These are phyloP conservation scores for Stylophora pistillata DNA, from an alignment of 64 coral and sea anemone species.

Conservation along the genomic window DNA sequence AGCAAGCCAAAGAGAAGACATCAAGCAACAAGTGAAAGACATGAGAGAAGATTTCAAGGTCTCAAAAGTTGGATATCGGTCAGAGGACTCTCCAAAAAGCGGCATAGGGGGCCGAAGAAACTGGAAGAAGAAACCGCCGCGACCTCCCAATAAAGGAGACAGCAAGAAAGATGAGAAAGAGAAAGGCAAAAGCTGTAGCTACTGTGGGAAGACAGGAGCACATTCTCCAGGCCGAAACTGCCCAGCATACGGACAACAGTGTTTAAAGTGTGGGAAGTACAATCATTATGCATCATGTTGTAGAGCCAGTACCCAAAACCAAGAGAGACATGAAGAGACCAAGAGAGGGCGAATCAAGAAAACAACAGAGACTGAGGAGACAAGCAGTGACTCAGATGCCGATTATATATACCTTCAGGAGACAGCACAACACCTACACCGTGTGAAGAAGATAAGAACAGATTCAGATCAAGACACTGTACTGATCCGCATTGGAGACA, in stretches of 20 bases:
- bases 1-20: slow-evolving; percentile 53
- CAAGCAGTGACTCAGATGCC: slow-evolving; percentile 45
- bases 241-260: slow-evolving; percentile 62
- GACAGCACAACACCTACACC: slow-evolving; percentile 47
- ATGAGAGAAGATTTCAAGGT: slow-evolving; percentile 64
- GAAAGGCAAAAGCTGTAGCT: slow-evolving; percentile 27
- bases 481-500: slow-evolving; percentile 44
- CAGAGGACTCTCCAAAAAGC: not conserved
- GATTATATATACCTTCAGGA: slow-evolving; percentile 30
- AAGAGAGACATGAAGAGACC: not conserved
- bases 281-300: slow-evolving; percentile 75
- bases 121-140: not conserved
- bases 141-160: not conserved
- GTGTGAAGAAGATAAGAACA: slow-evolving; percentile 59
- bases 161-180: slow-evolving; percentile 22
- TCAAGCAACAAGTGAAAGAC: slow-evolving; percentile 69
- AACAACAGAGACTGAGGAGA: slow-evolving; percentile 4
- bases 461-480: slow-evolving; percentile 16
- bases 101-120: not conserved
- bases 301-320: not conserved
- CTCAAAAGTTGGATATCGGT: slow-evolving; percentile 15
- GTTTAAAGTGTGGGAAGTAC: slow-evolving; percentile 72
- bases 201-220: slow-evolving; percentile 61
- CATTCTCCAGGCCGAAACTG: slow-evolving; percentile 67
- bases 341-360: slow-evolving; percentile 39